Percentiles rank a stretch among this genome's conserved stretches.
Conservation (phyloP, 2,113 vertebrate species). For the Chloebia gouldiae region DNA sequence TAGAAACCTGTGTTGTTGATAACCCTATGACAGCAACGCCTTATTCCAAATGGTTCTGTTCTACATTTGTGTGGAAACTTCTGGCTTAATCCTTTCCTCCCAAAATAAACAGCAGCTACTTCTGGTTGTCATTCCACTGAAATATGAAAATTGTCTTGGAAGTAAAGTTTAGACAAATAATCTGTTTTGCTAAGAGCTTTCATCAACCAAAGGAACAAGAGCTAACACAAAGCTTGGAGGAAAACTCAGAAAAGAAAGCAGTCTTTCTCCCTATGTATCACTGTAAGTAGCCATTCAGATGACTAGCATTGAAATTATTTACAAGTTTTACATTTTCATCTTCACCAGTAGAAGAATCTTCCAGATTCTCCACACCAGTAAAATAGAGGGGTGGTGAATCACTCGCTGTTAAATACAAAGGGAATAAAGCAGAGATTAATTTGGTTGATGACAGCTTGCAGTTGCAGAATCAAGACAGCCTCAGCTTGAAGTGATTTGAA, state of each 20-base stretch:
- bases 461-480: not conserved
- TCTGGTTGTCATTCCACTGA: not conserved
- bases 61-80: not conserved
- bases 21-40: not conserved
- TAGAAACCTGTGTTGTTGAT: not conserved
- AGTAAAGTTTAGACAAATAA: not conserved
- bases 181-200: not conserved
- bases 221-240: not conserved
- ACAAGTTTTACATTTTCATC: not conserved
- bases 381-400: not conserved
- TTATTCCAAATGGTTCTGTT: not conserved
- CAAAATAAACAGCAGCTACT: slow-evolving; percentile 6
- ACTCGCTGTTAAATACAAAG: not conserved
- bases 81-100: not conserved
- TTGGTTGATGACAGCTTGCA: not conserved
- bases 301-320: not conserved
- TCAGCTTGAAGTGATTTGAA: not conserved
- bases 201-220: not conserved
- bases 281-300: not conserved
- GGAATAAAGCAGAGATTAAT: not conserved
- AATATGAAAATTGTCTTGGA: not conserved
- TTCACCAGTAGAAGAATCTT: not conserved
- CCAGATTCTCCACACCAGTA: not conserved
- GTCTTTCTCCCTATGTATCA: not conserved
- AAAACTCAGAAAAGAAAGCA: not conserved